Evolutionary conservation across 2,888 invertebrate genomes (phyloP), one percentile per base, ranked within the genome.

Genomic region (Pheosia tremula): DNA sequence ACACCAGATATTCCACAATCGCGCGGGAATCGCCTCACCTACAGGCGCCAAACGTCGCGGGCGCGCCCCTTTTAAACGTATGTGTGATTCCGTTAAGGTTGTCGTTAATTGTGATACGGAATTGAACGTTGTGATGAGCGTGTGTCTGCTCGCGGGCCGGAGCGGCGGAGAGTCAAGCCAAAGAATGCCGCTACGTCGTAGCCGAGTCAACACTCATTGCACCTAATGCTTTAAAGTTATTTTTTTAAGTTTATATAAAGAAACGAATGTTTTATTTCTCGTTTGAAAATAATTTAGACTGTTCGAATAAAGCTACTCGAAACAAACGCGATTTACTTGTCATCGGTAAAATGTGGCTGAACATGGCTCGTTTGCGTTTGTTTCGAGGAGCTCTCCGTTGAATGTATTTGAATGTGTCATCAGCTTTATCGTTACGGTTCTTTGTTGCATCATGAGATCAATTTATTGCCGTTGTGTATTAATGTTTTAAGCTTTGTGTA

Each of bases 191-290:
- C 80, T 72, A 73, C 81, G 68, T 64, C 64, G 89, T 89, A 90
- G 90, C 89, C 83, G 86, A 91, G 90, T 92, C 90, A 90, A 85
- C 87, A 85, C 87, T 88, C 86, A 88, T 84, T 83, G 82, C 88
- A 90, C 87, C 85, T 85, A 87, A 90, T 89, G 90, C 90, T 91
- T 91, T 91, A 91, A 91, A 83, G 82, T 89, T 86, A 85, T 85
- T 78, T 86, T 88, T 85, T 68, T 72, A 74, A 70, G 73, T 75
- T 75, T 56, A 56, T 54, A 54, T 52, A 59, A 37, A 7, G 7
- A 56, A 36, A 56, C n/a, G 36, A n/a, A 45, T 52, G 52, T 59
- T 53, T 53, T 59, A 24, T 56, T 50, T 7, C 55, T 56, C 41
- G 54, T 55, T 37, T 52, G 36, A 60, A 57, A 61, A 56, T 45